A percentile compares a stretch with the other conserved stretches of the same genome.
These are phyloP conservation scores for Anagyrus pseudococci DNA, from an alignment of 2,888 invertebrate species.

Conservation along the genomic window DNA sequence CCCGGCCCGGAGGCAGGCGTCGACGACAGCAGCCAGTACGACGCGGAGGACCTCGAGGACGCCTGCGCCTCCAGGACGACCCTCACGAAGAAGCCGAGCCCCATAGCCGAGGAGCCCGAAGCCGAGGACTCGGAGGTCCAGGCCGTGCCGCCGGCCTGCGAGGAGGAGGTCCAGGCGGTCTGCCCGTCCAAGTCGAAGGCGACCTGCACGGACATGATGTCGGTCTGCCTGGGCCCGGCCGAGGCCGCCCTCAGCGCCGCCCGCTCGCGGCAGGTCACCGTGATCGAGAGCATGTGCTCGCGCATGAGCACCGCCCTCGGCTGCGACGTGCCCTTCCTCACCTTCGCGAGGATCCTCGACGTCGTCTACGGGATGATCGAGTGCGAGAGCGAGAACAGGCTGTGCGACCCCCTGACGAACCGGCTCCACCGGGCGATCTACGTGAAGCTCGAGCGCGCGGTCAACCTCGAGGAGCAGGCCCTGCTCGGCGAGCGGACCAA, in stretches of 20 bases:
- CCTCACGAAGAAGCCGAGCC: background rate
- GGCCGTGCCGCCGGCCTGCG: background rate
- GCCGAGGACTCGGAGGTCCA: background rate
- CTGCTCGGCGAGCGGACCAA: slow-evolving; percentile 41
- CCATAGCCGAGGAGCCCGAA: background rate
- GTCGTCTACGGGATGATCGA: slow-evolving; percentile 48
- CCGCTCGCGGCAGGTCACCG: background rate
- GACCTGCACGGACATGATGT: background rate
- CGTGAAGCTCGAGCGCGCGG: slow-evolving; percentile 45
- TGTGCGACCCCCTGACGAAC: slow-evolving; percentile 41
- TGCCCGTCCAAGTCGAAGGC: background rate
- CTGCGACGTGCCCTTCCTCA: slow-evolving; percentile 49
- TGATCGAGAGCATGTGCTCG: background rate
- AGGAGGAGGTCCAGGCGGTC: background rate
- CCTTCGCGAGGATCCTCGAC: slow-evolving; percentile 48
- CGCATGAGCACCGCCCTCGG: slow-evolving; percentile 24
- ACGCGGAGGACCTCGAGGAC: background rate
- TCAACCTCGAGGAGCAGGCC: slow-evolving; percentile 42
- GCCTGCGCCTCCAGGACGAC: background rate
- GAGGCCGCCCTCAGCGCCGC: background rate
- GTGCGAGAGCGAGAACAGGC: slow-evolving; percentile 40
- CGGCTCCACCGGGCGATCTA: slow-evolving; percentile 51
- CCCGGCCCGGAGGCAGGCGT: background rate
- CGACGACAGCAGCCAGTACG: slow-evolving; percentile 1
- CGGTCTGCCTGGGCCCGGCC: background rate